These are phyloP conservation scores for Antedon mediterranea DNA, from an alignment of 53 echinoderm and acorn worm species.

Conservation along the genomic window DNA sequence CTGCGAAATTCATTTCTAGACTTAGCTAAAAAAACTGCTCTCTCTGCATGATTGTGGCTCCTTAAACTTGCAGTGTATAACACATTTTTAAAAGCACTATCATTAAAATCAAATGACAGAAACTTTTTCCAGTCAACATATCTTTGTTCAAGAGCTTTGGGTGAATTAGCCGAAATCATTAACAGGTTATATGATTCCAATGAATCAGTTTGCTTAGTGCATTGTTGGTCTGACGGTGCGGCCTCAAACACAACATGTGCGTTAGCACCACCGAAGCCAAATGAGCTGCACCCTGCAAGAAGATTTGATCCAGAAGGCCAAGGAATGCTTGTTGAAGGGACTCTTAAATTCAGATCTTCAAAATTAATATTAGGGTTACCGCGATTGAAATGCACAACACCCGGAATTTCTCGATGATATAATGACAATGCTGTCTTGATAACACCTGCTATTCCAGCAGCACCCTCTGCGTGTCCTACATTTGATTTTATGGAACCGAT, in stretches of 20 bases:
- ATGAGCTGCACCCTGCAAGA: constrained; percentile 34
- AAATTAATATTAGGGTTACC: constrained; percentile 30
- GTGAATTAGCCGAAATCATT: constrained; percentile 27
- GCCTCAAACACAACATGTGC: constrained; percentile 28
- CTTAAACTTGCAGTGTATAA: constrained; percentile 23
- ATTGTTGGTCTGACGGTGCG: not conserved
- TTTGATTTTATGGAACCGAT: constrained; percentile 51
- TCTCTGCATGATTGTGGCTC: constrained; percentile 23
- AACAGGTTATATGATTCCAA: not conserved
- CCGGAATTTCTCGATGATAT: constrained; percentile 20
- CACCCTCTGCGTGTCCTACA: constrained; percentile 41
- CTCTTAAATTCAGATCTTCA: constrained; percentile 10
- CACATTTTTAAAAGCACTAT: not conserved
- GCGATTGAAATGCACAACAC: constrained; percentile 36
- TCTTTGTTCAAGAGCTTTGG: constrained; percentile 18
- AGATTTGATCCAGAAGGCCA: constrained; percentile 13
- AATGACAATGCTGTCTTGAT: constrained; percentile 34
- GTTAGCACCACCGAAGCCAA: constrained; percentile 48
- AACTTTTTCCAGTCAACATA: constrained; percentile 20
- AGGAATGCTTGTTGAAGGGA: constrained; percentile 12
- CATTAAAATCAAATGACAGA: not conserved
- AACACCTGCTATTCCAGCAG: constrained; percentile 42
- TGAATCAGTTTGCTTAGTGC: too few species aligned
- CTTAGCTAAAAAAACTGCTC: constrained; percentile 8
- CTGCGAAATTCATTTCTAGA: constrained; percentile 25